Percentiles rank a stretch among this genome's conserved stretches.
These are phyloP conservation scores for Origma solitaria DNA, from an alignment of 2,113 vertebrate species.

Conservation along the genomic window DNA sequence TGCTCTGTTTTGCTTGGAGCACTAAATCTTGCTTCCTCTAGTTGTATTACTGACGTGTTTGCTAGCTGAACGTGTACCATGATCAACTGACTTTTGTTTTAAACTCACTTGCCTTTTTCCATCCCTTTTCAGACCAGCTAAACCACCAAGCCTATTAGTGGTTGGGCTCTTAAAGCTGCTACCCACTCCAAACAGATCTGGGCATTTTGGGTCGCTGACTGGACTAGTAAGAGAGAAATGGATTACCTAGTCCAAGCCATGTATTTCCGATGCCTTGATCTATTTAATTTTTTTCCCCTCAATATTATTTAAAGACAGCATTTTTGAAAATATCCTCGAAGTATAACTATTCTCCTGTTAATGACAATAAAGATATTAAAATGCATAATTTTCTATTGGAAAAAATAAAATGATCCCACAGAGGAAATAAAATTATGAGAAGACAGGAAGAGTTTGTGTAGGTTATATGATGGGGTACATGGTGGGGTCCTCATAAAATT, in stretches of 20 bases:
- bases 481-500: neutral
- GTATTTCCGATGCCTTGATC: neutral
- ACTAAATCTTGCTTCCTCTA: neutral
- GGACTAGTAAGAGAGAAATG: neutral
- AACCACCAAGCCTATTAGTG: neutral
- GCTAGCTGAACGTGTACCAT: neutral
- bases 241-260: neutral
- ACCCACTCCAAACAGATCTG: neutral
- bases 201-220: fast-evolving
- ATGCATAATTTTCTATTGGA: neutral
- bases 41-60: neutral
- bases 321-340: neutral
- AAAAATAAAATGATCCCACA: neutral
- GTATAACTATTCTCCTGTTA: neutral
- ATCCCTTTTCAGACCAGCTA: neutral
- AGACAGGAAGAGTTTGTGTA: neutral
- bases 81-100: neutral
- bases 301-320: neutral
- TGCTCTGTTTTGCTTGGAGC: neutral
- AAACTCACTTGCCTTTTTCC: neutral
- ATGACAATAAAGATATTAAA: neutral
- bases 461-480: neutral
- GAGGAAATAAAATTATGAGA: neutral
- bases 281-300: neutral
- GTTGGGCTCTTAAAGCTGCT: neutral